phyloP scores from a whole-genome alignment of 1,140 invertebrate species.

The Heliconius himera region DNA sequence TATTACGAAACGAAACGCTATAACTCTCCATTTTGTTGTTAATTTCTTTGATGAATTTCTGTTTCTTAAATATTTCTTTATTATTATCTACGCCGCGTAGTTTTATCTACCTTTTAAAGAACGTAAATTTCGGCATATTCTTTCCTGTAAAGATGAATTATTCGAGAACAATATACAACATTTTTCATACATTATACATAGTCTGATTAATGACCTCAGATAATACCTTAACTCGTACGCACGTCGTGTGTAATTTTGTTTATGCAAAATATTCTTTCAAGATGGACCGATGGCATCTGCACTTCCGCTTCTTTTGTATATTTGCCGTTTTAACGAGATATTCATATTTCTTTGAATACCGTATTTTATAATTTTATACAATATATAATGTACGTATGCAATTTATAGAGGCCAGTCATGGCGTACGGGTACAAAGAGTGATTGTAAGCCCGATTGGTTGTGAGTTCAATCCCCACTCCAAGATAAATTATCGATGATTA shows the following conservation, averaged over 20 bases:
- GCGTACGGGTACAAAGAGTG: no score
- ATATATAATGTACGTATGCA: no score
- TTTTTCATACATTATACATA: neutral
- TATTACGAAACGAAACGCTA: no score
- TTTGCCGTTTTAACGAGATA: neutral
- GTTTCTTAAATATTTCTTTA: no score
- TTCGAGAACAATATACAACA: neutral
- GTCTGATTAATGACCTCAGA: constrained; percentile 2
- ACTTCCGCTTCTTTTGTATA: neutral
- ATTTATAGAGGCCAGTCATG: no score
- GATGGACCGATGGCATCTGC: constrained; percentile 2
- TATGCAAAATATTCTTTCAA: neutral
- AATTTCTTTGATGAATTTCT: no score
- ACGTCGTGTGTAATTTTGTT: neutral
- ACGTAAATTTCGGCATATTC: neutral
- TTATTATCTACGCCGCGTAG: no score
- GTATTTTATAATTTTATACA: no score
- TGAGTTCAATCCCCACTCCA: no score
- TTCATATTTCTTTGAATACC: neutral
- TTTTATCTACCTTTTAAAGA: neutral
- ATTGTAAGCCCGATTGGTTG: no score
- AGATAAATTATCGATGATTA: no score
- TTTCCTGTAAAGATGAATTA: neutral
- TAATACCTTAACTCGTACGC: neutral
- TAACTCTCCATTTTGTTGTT: no score